phyloP scores from a whole-genome alignment of 2,797 vertebrate species.

The Valencia hispanica region DNA sequence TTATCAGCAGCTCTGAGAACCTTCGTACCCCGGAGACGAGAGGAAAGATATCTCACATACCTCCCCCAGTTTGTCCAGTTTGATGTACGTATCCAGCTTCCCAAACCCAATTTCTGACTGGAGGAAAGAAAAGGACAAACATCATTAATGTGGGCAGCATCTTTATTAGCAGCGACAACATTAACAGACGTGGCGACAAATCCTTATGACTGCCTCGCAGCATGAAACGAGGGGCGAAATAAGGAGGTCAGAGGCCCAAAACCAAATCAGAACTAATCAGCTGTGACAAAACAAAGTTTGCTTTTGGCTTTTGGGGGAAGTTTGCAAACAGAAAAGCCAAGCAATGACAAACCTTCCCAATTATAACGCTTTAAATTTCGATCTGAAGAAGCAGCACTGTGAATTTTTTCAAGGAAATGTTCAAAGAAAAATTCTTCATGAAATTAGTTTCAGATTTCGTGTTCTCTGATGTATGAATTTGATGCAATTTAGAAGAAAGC shows the following conservation, averaged over 20 bases:
- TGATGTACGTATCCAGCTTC: conserved; percentile 97
- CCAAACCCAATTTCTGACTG: conserved; percentile 97
- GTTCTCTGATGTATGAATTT: not conserved
- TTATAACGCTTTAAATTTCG: not conserved
- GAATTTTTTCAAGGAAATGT: not conserved
- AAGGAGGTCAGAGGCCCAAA: conserved; percentile 47
- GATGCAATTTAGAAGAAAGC: not conserved
- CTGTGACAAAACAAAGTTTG: conserved; percentile 52
- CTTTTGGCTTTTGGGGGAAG: conserved; percentile 56
- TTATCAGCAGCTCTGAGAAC: conserved; percentile 35
- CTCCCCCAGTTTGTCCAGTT: conserved; percentile 97
- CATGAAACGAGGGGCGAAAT: conserved; percentile 11
- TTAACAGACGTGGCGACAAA: conserved; percentile 55
- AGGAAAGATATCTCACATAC: conserved; percentile 66
- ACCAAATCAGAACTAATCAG: conserved; percentile 50
- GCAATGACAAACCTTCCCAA: not conserved
- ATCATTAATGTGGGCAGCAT: conserved; percentile 42
- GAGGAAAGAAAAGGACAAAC: conserved; percentile 54
- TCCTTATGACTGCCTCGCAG: conserved; percentile 50
- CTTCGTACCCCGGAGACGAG: conserved; percentile 32
- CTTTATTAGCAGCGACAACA: conserved; percentile 62
- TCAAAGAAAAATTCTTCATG: not conserved
- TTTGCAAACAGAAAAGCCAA: not conserved
- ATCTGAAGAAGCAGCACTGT: not conserved
- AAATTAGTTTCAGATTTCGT: not conserved